Percentiles rank a stretch among this genome's conserved stretches.
Conservation (phyloP, 1,140 invertebrate genomes). For the Diabrotica undecimpunctata region DNA sequence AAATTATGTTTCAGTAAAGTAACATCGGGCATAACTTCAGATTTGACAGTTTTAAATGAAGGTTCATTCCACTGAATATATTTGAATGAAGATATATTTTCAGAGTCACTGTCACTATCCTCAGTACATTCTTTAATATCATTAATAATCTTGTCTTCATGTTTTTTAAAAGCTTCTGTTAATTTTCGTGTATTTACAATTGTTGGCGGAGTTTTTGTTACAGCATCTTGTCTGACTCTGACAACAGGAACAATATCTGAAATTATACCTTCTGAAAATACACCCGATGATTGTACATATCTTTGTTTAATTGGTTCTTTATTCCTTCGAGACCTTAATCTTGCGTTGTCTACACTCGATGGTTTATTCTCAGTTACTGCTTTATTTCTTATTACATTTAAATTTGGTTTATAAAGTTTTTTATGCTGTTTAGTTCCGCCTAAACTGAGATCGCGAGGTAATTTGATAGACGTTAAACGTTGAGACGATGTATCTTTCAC, state of each 20-base stretch:
- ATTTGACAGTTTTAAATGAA: background rate
- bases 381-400: conserved; percentile 18
- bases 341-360: background rate
- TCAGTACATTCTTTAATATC: background rate
- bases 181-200: too few species aligned
- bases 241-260: too few species aligned
- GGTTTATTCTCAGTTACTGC: background rate
- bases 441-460: conserved; percentile 16
- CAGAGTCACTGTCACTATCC: conserved; percentile 6
- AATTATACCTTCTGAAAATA: conserved; percentile 16
- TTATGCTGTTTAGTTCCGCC: conserved; percentile 12
- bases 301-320: conserved; percentile 4
- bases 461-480: conserved; percentile 8
- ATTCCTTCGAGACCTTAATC: background rate
- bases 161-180: background rate
- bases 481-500: background rate
- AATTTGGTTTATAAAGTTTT: conserved; percentile 15
- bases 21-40: too few species aligned
- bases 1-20: too few species aligned
- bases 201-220: too few species aligned
- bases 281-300: conserved; percentile 11
- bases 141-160: background rate
- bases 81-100: conserved; percentile 8
- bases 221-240: too few species aligned
- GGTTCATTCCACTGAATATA: background rate